Percentiles rank a stretch among this genome's conserved stretches.
phyloP scores from a whole-genome alignment of 1,140 invertebrate genomes.

The Trachelipus rathkii region DNA sequence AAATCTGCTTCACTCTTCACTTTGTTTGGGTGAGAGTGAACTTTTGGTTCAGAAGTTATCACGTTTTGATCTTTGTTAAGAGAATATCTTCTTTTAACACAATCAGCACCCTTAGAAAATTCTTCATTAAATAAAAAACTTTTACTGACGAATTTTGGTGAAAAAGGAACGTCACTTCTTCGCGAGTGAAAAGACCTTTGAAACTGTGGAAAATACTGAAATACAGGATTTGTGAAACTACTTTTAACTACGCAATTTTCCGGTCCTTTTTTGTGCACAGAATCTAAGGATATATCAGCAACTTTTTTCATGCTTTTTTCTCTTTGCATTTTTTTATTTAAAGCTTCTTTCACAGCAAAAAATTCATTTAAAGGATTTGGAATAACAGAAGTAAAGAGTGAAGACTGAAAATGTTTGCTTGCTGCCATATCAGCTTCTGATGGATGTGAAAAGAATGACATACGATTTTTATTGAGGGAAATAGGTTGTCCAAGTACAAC shows the following conservation, averaged over 20 bases:
- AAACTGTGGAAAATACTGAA: background rate
- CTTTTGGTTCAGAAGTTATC: slow-evolving; percentile 31
- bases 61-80: slow-evolving; percentile 17
- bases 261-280: background rate
- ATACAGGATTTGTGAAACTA: background rate
- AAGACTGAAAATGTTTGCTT: background rate
- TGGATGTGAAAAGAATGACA: background rate
- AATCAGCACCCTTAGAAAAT: background rate
- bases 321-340: background rate
- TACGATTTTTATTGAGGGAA: background rate
- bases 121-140: background rate
- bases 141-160: too few species aligned
- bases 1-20: slow-evolving; percentile 41
- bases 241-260: background rate
- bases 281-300: too few species aligned
- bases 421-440: background rate
- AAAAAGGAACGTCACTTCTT: background rate
- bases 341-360: background rate
- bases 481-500: slow-evolving; percentile 24
- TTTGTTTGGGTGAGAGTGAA: slow-evolving; percentile 22
- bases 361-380: background rate
- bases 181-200: background rate
- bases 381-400: background rate
- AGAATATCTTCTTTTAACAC: background rate
- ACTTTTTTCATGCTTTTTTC: background rate